Conservation (phyloP, 2,797 vertebrate genomes). For the Galaxias olidus region DNA sequence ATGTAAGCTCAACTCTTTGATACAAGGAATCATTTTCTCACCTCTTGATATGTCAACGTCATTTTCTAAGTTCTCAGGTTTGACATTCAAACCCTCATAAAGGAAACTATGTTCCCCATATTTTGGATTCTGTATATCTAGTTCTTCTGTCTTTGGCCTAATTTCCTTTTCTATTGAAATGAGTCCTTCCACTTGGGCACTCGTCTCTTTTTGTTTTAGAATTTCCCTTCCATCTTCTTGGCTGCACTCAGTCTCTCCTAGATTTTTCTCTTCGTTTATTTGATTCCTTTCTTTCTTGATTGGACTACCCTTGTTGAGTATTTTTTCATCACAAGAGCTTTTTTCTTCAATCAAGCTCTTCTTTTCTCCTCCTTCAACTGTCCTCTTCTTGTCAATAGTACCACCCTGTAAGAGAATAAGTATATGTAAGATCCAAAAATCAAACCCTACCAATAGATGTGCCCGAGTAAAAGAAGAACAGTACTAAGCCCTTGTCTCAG, state of each 20-base stretch:
- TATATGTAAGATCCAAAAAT: slow-evolving; percentile 72
- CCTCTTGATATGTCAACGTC: not conserved
- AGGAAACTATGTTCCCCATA: slow-evolving; percentile 6
- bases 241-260: too few species aligned
- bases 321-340: slow-evolving; percentile 45
- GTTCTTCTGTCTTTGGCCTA: too few species aligned
- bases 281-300: not conserved
- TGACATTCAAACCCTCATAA: slow-evolving; percentile 52
- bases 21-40: slow-evolving; percentile 1
- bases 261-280: not conserved
- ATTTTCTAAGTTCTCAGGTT: slow-evolving; percentile 23
- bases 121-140: not conserved
- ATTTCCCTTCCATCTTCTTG: not conserved
- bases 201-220: not conserved
- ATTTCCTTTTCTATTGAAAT: not conserved
- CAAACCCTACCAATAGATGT: not conserved
- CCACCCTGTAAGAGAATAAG: slow-evolving; percentile 76
- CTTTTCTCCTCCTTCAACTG: slow-evolving; percentile 62
- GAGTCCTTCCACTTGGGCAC: not conserved
- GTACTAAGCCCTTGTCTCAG: too few species aligned
- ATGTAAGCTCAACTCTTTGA: slow-evolving; percentile 9
- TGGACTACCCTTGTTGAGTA: too few species aligned
- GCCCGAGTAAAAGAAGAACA: too few species aligned
- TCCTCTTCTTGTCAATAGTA: slow-evolving; percentile 66
- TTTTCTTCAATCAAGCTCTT: slow-evolving; percentile 68